A percentile compares a stretch with the other conserved stretches of the same genome.
These are phyloP conservation scores for Crocidura indochinensis DNA, from an alignment of 2,797 vertebrate genomes.

Conservation along the genomic window DNA sequence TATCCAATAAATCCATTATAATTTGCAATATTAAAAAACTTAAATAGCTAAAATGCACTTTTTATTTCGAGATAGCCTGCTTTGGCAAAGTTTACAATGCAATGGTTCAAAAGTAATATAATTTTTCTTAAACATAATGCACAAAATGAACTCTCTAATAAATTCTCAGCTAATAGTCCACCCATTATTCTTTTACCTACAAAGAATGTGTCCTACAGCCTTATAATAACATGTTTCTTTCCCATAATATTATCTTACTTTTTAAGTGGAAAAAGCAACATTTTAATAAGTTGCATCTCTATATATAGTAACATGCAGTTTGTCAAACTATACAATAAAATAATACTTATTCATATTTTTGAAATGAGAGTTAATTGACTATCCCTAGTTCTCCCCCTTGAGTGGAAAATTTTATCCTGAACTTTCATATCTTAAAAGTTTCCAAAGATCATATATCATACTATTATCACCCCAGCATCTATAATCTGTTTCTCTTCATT, in stretches of 20 bases:
- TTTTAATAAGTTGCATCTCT: slow-evolving; percentile 4
- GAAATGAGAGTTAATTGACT: no score
- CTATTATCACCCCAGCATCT: background rate
- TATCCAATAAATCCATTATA: background rate
- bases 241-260: no score
- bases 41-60: background rate
- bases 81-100: background rate
- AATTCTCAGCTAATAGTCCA: background rate
- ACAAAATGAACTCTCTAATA: slow-evolving; percentile 20
- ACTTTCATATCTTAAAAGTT: background rate
- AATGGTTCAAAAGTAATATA: slow-evolving; percentile 24
- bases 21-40: slow-evolving; percentile 17
- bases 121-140: slow-evolving; percentile 3
- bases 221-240: no score
- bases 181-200: background rate
- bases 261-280: background rate
- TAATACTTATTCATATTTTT: background rate
- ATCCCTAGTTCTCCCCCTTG: background rate
- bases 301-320: background rate
- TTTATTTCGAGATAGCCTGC: background rate
- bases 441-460: no score
- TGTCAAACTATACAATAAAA: background rate
- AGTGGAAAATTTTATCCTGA: background rate
- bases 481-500: background rate
- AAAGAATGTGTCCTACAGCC: background rate